Evolutionary conservation across 2,113 vertebrate genomes (phyloP), one percentile per base, ranked within the genome.

Genomic region (Rhizomys pruinosus): DNA sequence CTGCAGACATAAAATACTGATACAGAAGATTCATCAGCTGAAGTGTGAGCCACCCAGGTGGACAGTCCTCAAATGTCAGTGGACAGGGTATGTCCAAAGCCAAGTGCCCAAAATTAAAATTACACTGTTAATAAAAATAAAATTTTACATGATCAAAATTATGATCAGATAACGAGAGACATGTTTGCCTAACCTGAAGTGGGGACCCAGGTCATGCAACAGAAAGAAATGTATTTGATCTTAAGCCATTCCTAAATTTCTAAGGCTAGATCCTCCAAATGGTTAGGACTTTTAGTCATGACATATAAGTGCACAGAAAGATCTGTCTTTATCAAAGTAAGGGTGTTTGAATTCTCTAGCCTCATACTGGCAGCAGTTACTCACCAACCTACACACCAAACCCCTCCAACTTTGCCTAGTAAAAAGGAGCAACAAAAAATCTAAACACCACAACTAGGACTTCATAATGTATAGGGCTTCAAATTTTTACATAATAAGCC

Each of bases 111-210:
- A 87, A 76, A 82, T 12, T 87, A 37, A 78, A 86, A 78, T 85
- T 11, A 69, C 27, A 93, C 17, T 47, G 37, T 63, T 72, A 61
- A 84, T 69, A 29, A 63, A 34, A 61, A 74, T 29, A 44, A 69
- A 69, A 81, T 85, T 39, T 17, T 66, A 76, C 84, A 85, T 68
- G 11, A 25, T 93, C 88, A 69, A 69, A 88, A 47, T 84, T 92
- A 52, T 88, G 4, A 92, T 74, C n/a, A 82, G 16, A 47, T 79
- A 86, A 76, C 44, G 7, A 72, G 61, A 95, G 44, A 71, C 81
- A 63, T 27, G 1, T 32, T 81, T 90, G 76, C 76, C 25, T 66
- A 55, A 64, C 52, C 55, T 64, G 55, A 15, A 93, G 23, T 78
- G 88, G 88, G 80, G 79, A 89, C 3, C 44, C 42, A 69, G 52